These are phyloP conservation scores for Neosilurus mollespiculum DNA, from an alignment of 2,797 vertebrate species.

Conservation along the genomic window DNA sequence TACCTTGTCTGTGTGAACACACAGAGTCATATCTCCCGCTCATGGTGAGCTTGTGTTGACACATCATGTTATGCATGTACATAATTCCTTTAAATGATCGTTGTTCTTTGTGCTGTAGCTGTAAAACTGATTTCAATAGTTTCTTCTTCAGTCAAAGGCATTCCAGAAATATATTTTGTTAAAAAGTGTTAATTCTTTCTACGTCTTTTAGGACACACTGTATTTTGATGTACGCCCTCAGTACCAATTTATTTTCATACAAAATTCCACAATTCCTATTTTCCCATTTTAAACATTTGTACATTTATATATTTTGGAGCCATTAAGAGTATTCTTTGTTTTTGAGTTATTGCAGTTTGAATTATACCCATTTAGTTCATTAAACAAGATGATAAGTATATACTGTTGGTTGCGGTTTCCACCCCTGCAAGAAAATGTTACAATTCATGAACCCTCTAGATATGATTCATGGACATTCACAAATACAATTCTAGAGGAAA, in stretches of 20 bases:
- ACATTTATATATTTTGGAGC: background rate
- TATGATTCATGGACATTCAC: background rate
- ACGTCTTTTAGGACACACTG: too few species aligned
- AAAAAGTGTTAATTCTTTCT: too few species aligned
- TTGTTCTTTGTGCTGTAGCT: too few species aligned
- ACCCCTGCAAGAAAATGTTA: background rate
- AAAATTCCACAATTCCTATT: background rate
- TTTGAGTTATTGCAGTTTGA: background rate
- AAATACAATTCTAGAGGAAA: background rate
- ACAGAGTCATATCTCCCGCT: too few species aligned
- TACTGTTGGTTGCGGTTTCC: background rate
- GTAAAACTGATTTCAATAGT: too few species aligned
- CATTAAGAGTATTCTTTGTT: background rate
- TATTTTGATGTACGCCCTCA: background rate
- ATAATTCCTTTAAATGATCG: too few species aligned
- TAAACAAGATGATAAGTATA: background rate
- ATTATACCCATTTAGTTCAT: background rate
- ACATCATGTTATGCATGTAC: too few species aligned
- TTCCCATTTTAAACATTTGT: background rate
- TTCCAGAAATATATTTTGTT: too few species aligned
- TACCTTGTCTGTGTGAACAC: too few species aligned
- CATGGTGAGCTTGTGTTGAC: too few species aligned
- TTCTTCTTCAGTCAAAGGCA: too few species aligned
- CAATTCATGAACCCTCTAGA: background rate
- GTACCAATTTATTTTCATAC: background rate